These are phyloP conservation scores for Spicauda simplicius DNA, from an alignment of 2,888 invertebrate species.

Conservation along the genomic window DNA sequence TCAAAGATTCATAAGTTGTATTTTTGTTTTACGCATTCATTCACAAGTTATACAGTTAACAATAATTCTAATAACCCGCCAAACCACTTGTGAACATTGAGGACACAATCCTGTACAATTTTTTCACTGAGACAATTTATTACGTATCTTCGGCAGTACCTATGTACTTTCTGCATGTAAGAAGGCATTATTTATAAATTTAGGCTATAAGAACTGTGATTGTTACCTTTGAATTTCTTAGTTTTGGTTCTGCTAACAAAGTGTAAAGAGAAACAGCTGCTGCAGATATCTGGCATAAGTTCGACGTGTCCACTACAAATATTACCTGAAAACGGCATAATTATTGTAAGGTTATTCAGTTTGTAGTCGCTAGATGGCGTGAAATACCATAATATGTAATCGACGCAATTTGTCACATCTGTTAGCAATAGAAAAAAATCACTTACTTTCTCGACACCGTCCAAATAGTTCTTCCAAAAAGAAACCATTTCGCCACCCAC, in stretches of 20 bases:
- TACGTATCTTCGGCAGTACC: too few relatives aligned
- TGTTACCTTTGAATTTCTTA: conserved; percentile 87
- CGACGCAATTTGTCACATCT: neutral
- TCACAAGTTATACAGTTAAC: too few relatives aligned
- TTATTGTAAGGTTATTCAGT: neutral
- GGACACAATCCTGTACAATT: too few relatives aligned
- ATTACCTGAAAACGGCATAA: conserved; percentile 78
- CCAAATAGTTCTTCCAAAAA: conserved; percentile 91
- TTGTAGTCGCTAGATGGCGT: neutral
- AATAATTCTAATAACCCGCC: too few relatives aligned
- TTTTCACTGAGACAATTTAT: too few relatives aligned
- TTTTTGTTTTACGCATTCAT: too few relatives aligned
- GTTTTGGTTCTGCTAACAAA: conserved; percentile 88
- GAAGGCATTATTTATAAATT: too few relatives aligned
- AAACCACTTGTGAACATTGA: too few relatives aligned
- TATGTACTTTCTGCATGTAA: too few relatives aligned
- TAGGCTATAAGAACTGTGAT: neutral
- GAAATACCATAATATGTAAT: neutral
- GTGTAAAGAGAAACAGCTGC: conserved; percentile 93
- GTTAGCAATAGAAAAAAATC: neutral
- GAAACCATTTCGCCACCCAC: conserved; percentile 93
- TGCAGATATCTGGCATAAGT: conserved; percentile 93
- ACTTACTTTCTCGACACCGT: conserved; percentile 84
- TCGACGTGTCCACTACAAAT: conserved; percentile 93
- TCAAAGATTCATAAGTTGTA: too few relatives aligned